Percentiles rank a stretch among this genome's conserved stretches.
Evolutionary conservation across 2,888 invertebrate genomes (phyloP).

Genomic region (Troides helena): DNA sequence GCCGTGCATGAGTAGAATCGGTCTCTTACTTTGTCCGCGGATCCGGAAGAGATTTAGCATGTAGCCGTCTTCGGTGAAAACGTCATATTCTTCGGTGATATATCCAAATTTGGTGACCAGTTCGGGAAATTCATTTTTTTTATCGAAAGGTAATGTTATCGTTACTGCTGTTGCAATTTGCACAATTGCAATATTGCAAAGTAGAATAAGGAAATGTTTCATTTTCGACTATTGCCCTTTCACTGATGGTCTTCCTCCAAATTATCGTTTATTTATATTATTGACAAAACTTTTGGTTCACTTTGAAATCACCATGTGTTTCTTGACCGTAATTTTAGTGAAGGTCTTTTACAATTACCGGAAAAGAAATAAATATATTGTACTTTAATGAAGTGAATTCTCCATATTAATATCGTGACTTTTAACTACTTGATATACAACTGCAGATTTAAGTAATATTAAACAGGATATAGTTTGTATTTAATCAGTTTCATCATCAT

Average conservation of each 20-base stretch:
- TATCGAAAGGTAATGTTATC: not conserved
- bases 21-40: slow-evolving; percentile 47
- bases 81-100: slow-evolving; percentile 34
- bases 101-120: slow-evolving; percentile 37
- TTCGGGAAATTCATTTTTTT: slow-evolving; percentile 32
- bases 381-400: not conserved
- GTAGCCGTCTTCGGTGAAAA: slow-evolving; percentile 48
- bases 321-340: slow-evolving; percentile 9
- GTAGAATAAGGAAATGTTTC: not conserved
- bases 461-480: too few relatives aligned
- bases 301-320: not conserved
- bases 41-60: slow-evolving; percentile 54
- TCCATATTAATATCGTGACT: too few relatives aligned
- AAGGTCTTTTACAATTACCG: slow-evolving; percentile 8
- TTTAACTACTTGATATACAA: too few relatives aligned
- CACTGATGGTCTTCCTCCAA: not conserved
- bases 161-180: not conserved
- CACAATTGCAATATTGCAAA: not conserved
- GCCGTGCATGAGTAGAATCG: slow-evolving; percentile 49
- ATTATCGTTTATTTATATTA: slow-evolving; percentile 2
- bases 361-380: not conserved
- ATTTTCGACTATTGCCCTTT: not conserved
- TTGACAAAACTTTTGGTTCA: not conserved
- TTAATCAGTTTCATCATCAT: too few relatives aligned
- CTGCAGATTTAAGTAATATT: too few relatives aligned